Percentiles rank a stretch among this genome's conserved stretches.
These are phyloP conservation scores for Hetaerina americana DNA, from an alignment of 1,140 invertebrate species.

Conservation along the genomic window DNA sequence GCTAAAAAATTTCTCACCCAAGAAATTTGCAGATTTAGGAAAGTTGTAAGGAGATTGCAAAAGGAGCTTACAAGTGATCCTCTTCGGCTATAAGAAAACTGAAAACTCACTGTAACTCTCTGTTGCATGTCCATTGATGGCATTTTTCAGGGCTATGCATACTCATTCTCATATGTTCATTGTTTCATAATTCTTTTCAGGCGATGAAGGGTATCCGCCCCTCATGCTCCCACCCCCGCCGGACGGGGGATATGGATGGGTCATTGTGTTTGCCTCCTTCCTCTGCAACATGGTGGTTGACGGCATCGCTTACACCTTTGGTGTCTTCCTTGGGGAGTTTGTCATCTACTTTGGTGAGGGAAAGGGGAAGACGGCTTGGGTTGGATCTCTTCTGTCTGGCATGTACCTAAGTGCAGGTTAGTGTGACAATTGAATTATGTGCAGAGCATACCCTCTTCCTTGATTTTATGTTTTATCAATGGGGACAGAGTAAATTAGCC, in stretches of 20 bases:
- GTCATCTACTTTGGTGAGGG: slow-evolving; percentile 68
- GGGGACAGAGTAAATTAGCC: no score
- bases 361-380: slow-evolving; percentile 85
- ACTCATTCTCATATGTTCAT: neutral
- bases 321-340: slow-evolving; percentile 73
- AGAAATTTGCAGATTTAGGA: no score
- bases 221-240: slow-evolving; percentile 50
- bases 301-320: slow-evolving; percentile 89
- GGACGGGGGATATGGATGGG: slow-evolving; percentile 83
- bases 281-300: slow-evolving; percentile 98
- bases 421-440: no score
- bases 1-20: no score
- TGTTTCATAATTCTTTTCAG: neutral
- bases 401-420: slow-evolving; percentile 84
- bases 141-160: no score
- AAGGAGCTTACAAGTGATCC: no score
- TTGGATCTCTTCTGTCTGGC: slow-evolving; percentile 84
- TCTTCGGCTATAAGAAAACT: no score
- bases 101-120: no score
- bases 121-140: no score
- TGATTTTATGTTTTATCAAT: no score
- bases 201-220: neutral
- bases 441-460: no score
- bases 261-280: slow-evolving; percentile 91
- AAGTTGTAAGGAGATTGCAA: no score